Conservation (phyloP, 2,113 vertebrate species). For the Jaculus jaculus region DNA sequence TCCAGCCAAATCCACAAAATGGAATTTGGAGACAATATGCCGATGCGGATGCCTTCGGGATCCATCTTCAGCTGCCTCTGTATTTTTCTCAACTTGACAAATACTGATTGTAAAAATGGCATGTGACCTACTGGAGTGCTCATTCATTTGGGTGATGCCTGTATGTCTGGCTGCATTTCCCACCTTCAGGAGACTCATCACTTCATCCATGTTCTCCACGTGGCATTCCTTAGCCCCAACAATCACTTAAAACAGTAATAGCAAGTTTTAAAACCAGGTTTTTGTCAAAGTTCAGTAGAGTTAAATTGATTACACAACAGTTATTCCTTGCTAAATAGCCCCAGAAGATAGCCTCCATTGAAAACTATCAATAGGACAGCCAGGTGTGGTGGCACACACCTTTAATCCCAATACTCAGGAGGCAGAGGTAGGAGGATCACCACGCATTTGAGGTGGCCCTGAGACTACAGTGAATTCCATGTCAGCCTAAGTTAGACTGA, state of each 20-base stretch:
- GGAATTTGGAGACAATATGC: slow-evolving; percentile 89
- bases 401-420: no score
- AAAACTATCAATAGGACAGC: no score
- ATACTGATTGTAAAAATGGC: slow-evolving; percentile 91
- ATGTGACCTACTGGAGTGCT: slow-evolving; percentile 92
- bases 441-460: no score
- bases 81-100: slow-evolving; percentile 81
- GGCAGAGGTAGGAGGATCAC: no score
- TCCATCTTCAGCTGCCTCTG: slow-evolving; percentile 62
- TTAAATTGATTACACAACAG: slow-evolving; percentile 29
- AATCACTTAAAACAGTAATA: slow-evolving; percentile 87
- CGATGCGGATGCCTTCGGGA: slow-evolving; percentile 69
- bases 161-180: slow-evolving; percentile 91
- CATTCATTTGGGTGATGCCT: slow-evolving; percentile 90
- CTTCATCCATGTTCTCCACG: slow-evolving; percentile 89
- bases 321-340: slow-evolving; percentile 44
- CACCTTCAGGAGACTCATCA: slow-evolving; percentile 87
- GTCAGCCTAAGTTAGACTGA: no score
- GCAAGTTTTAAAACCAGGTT: slow-evolving; percentile 66
- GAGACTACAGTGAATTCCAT: no score
- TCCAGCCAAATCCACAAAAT: slow-evolving; percentile 94
- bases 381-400: no score
- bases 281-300: slow-evolving; percentile 54
- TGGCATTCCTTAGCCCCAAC: slow-evolving; percentile 90
- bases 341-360: slow-evolving; percentile 2